Evolutionary conservation across 2,797 vertebrate genomes (phyloP), one percentile per base, ranked within the genome.

Genomic region (Zonotrichia albicollis): DNA sequence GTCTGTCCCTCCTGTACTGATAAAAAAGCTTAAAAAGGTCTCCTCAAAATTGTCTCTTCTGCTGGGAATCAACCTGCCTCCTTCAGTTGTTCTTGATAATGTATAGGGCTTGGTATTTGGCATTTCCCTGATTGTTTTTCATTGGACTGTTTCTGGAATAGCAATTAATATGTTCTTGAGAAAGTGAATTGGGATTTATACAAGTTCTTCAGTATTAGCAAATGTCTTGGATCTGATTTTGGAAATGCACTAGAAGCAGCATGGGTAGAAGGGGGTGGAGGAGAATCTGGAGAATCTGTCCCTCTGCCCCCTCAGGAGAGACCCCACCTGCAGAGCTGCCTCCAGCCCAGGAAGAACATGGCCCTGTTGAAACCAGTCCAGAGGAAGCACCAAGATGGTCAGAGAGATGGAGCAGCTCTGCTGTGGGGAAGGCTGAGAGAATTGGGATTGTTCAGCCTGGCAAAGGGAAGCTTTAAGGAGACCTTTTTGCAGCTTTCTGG

Each of bases 1-100:
- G 71, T 93, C 87, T 91, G 51, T 84, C 93, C 91, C 82, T 95
- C 94, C 68, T 74, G 75, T 87, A 82, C 64, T 51, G 75, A 87
- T 82, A 79, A 86, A 89, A 90, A 70, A 45, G 14, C 67, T 86
- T 40, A 10, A 25, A 90, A 73, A 67, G 74, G 67, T 84, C 79
- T 92, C 36, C 60, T 88, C 53, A 34, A 88, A 95, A 84, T 87
- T 84, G 27, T 81, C n/a, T 80, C 42, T 87, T 89, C 71, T 38
- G 7, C 64, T 64, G 67, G 73, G 77, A 90, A 76, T 87, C 83
- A 89, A 66, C 77, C 42, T 86, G 54, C 48, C 54, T 53, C 53
- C 70, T 87, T 89, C 79, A 22, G n/a, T 57, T 81, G 48, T 85
- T 91, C 38, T 68, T 90, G 16, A 2, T 77, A 62, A 83, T 34